phyloP scores from a whole-genome alignment of 1,140 invertebrate species.

The Drosophila ananassae region DNA sequence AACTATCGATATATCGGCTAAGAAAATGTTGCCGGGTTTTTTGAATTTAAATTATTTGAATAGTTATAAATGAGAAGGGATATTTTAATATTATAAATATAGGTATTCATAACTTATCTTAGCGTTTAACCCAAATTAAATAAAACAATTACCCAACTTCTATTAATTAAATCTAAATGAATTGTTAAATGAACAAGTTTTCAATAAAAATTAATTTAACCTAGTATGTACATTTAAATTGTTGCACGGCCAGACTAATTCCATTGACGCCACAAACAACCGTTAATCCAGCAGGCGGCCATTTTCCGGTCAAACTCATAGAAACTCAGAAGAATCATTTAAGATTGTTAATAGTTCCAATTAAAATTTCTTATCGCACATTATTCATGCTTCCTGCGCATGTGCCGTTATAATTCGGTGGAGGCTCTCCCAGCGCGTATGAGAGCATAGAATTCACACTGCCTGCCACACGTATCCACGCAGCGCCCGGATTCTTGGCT shows the following conservation, averaged over 20 bases:
- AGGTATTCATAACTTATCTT: too few species aligned
- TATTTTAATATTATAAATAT: too few species aligned
- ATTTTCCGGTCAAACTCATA: neutral
- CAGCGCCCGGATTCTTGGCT: neutral
- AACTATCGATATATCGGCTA: neutral
- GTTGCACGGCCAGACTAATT: neutral
- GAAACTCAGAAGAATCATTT: neutral
- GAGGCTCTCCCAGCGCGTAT: conserved; percentile 5
- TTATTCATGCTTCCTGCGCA: conserved; percentile 62
- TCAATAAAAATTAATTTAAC: neutral
- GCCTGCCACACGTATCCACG: neutral
- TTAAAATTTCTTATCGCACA: conserved; percentile 32
- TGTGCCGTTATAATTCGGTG: conserved; percentile 54
- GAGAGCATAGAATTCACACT: conserved; percentile 45
- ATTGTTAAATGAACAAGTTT: too few species aligned
- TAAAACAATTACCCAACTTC: too few species aligned
- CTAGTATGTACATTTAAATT: neutral
- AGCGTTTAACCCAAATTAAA: too few species aligned
- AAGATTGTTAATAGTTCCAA: conserved; percentile 4
- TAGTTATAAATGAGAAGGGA: neutral
- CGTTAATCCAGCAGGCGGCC: conserved; percentile 9
- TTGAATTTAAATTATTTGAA: neutral
- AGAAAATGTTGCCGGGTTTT: neutral
- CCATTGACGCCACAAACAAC: neutral
- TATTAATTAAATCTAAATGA: too few species aligned